Percentiles rank a stretch among this genome's conserved stretches.
Evolutionary conservation across 2,888 invertebrate genomes (phyloP).

Genomic region (Pseudococcus jackbeardsleyi): DNA sequence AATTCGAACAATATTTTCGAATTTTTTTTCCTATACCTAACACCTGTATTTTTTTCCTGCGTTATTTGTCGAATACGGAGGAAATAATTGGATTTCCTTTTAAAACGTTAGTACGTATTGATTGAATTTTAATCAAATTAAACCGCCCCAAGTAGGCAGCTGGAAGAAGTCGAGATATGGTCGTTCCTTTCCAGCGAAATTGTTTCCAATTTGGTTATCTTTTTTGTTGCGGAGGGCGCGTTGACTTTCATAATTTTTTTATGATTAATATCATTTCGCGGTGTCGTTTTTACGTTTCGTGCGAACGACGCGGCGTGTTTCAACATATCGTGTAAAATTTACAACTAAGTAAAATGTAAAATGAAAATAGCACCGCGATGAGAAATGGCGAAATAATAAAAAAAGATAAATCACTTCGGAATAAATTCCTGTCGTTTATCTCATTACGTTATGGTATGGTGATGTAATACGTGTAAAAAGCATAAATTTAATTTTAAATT

Average conservation of each 20-base stretch:
- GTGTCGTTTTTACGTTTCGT: conserved; percentile 25
- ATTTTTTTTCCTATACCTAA: background rate
- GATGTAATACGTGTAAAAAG: conserved; percentile 2
- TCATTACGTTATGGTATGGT: conserved; percentile 10
- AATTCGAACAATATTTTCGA: conserved; percentile 6
- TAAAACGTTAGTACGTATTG: background rate
- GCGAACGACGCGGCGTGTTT: background rate
- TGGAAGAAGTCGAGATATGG: background rate
- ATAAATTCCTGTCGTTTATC: conserved; percentile 40
- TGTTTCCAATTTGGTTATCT: conserved; percentile 20
- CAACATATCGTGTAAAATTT: conserved; percentile 32
- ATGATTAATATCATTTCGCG: conserved; percentile 45
- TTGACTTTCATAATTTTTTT: conserved; percentile 26
- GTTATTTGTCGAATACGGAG: background rate
- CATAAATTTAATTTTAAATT: conserved; percentile 39
- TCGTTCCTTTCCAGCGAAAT: conserved; percentile 13
- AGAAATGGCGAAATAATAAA: conserved; percentile 39
- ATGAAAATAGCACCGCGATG: conserved; percentile 30
- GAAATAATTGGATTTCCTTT: conserved; percentile 25
- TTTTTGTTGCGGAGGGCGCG: background rate
- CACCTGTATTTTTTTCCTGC: background rate
- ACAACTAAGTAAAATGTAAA: conserved; percentile 26
- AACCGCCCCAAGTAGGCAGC: background rate
- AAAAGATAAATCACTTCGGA: conserved; percentile 20
- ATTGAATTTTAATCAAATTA: conserved; percentile 39